A percentile compares a stretch with the other conserved stretches of the same genome.
Conservation (phyloP, 2,888 invertebrate species). For the Agrochola litura region DNA sequence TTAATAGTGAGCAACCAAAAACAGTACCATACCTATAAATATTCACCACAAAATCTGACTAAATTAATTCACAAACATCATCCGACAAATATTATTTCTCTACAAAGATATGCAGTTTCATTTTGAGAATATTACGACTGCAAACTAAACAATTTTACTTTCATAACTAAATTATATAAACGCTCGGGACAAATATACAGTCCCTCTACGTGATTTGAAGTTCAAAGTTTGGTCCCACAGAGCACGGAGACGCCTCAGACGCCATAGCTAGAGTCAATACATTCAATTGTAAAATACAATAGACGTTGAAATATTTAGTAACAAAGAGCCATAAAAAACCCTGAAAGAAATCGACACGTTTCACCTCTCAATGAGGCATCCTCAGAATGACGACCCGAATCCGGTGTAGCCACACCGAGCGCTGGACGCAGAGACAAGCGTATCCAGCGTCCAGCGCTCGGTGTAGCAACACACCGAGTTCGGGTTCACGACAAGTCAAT, state of each 20-base stretch:
- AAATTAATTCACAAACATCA: slow-evolving; percentile 3
- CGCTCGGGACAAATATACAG: slow-evolving; percentile 47
- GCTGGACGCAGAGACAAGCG: too few species aligned
- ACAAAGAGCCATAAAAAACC: too few species aligned
- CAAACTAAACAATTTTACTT: slow-evolving; percentile 58
- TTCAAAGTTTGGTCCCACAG: slow-evolving; percentile 16
- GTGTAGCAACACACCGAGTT: too few species aligned
- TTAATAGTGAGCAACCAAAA: slow-evolving; percentile 5
- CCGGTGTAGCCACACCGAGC: too few species aligned
- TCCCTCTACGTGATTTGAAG: slow-evolving; percentile 54
- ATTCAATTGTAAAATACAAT: too few species aligned
- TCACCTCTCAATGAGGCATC: too few species aligned
- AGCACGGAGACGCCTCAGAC: neutral
- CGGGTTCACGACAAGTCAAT: too few species aligned
- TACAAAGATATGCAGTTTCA: slow-evolving; percentile 37
- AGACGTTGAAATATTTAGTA: too few species aligned
- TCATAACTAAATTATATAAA: slow-evolving; percentile 50
- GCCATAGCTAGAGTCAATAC: neutral
- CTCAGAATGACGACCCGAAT: too few species aligned
- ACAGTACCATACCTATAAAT: neutral
- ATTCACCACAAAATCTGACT: neutral
- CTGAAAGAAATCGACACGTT: too few species aligned
- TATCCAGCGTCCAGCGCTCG: too few species aligned
- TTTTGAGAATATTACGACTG: slow-evolving; percentile 39
- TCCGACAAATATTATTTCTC: slow-evolving; percentile 19